Base-by-base conservation (phyloP, 2,113 vertebrate genomes). In the Rhineura floridana region DNA sequence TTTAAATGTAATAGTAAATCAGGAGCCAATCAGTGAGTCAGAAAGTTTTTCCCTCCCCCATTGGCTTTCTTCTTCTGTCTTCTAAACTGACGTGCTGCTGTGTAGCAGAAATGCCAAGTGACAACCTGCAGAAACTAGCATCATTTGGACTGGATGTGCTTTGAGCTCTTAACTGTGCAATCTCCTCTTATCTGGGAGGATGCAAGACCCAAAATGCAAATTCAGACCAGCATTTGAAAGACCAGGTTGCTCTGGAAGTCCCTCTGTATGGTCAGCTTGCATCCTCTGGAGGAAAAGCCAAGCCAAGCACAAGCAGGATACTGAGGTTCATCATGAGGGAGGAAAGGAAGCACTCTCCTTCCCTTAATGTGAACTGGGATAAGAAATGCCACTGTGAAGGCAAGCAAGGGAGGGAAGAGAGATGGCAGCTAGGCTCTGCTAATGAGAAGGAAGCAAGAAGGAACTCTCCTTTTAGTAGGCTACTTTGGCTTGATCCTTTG, bases 11-110 rank as follows among this genome's bases (percentile, higher is more conserved):
- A 70, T 69, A 42, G 23, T 78, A 85, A 67, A 44, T 84, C 52
- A 87, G 65, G 91, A 63, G 87, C 81, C 65, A 63, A 55, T 42
- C 69, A 91, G 88, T 77, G 21, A 85, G 70, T 59, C 80, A 65
- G 84, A 88, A 63, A 10, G 81, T 13, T 2, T 59, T 2, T 59
- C 59, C 33, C 28, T 2, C 50, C 59, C 33, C 28, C 30, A 7
- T 62, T 86, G 89, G 7, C 65, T 73, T 93, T 89, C 36, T 48
- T 55, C 39, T 73, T 65, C 50, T 2, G 23, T 82, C 28, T 83
- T 69, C 33, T 87, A 6, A 81, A 1, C 17, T 62, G 3, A 1
- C 65, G 55, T 48, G 80, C 25, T 30, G 1, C 52, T 73, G 63
- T 50, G 52, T 17, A 52, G 63, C 15, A 59, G 3, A 4, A 0